Evolutionary conservation across 30 jellyfish, hydroid and myxozoan genomes (phyloP), one percentile per base, ranked within the genome.

Genomic region (Pelagia noctiluca): DNA sequence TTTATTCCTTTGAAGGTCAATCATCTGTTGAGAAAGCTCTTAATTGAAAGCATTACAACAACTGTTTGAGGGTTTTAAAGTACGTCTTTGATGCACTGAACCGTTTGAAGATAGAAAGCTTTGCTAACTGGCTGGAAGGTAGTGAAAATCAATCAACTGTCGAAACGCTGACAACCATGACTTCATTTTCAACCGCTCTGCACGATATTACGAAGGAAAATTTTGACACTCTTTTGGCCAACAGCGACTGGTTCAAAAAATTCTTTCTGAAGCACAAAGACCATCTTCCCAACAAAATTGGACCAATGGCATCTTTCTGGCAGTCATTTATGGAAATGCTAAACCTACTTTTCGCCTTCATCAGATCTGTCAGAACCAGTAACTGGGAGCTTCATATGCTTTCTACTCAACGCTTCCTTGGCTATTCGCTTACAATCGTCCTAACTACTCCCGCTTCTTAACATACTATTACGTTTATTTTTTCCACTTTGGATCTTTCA

Each of bases 1-100:
- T 57, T 57, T 21, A 19, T 26, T 57, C 34, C 34, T 26, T 63
- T 69, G 62, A 30, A 42, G 82, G 37, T 12, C 49, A 30, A 42
- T 8, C 25, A 12, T 77, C 85, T n/a, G 82, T 77, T 8, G 88
- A 77, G 18, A n/a, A 69, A 8, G 65, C 65, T 26, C 21, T 77
- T 0, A 26, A 31, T 77, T 84, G 88, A 82, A 77, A 77, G 65
- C 88, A 77, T 24, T 77, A 77, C 68, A 77, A 77, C 85, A 30
- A 77, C 68, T 46, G 70, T 36, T 26, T 60, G 35, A 82, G 88
- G 11, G 53, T 60, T 25, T 21, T 2, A 22, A 60, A 77, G 35
- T 77, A 77, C 53, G 22, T 50, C n/a, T 77, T 50, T 37, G 81
- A 77, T 21, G 88, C 88, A 19, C 80, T 77, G 46, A 52, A 36